Evolutionary conservation across 2,113 vertebrate species (phyloP).

Genomic region (Tautogolabrus adspersus): DNA sequence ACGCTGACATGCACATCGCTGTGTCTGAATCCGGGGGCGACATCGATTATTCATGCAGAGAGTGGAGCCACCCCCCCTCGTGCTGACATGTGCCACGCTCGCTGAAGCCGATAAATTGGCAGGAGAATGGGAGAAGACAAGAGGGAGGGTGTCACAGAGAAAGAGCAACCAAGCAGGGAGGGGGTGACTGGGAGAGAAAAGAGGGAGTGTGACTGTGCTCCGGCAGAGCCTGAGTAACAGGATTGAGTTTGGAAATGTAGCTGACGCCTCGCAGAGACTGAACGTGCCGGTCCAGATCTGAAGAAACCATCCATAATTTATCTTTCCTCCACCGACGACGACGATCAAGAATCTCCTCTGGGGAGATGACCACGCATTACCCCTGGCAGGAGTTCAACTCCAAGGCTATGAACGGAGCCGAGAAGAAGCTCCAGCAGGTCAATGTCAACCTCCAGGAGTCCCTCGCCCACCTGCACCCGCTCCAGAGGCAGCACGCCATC

Average conservation of each 20-base stretch:
- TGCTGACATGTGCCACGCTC: conserved; percentile 76
- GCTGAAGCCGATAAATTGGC: conserved; percentile 84
- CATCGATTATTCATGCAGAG: conserved; percentile 90
- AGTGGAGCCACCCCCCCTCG: conserved; percentile 65
- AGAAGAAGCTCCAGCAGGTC: conserved; percentile 17
- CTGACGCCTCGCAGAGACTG: neutral
- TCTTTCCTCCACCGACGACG: neutral
- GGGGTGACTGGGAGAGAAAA: neutral
- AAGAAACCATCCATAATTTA: neutral
- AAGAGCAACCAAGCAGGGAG: conserved; percentile 5
- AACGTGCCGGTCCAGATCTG: neutral
- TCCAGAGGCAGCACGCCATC: conserved; percentile 70
- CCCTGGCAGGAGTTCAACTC: conserved; percentile 51
- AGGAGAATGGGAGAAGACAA: conserved; percentile 60
- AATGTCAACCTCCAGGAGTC: conserved; percentile 56
- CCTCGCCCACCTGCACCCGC: conserved; percentile 64
- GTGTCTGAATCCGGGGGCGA: conserved; percentile 75
- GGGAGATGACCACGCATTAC: conserved; percentile 69
- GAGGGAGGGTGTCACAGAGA: conserved; percentile 45
- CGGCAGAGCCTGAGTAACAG: neutral
- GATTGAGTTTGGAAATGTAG: conserved; percentile 22
- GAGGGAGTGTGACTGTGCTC: neutral
- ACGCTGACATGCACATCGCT: conserved; percentile 43
- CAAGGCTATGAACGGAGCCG: conserved; percentile 43
- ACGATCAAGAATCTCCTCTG: neutral